Conservation (phyloP, 2,888 invertebrate species). For the Cephus rjabovi region DNA sequence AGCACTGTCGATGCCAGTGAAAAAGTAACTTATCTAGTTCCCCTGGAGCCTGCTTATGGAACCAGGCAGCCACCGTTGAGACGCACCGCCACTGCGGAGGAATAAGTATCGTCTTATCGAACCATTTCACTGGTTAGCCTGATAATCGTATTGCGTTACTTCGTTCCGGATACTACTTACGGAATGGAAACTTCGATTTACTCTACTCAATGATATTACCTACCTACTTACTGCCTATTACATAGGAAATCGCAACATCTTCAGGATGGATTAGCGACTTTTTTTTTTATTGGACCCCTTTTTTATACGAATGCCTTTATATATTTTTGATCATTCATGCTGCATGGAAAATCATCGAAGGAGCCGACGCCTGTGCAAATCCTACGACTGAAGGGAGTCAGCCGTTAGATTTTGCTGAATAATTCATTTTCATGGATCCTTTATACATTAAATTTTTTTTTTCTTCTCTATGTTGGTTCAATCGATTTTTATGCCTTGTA, state of each 20-base stretch:
- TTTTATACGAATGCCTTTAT: background rate
- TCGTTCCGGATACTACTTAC: background rate
- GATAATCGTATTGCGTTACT: background rate
- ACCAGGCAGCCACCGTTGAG: slow-evolving; percentile 41
- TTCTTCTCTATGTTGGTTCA: background rate
- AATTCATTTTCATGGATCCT: background rate
- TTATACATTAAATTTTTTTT: background rate
- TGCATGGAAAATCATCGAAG: background rate
- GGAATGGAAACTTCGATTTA: background rate
- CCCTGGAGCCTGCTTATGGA: slow-evolving; percentile 54
- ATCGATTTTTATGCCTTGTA: background rate
- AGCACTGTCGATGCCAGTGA: slow-evolving; percentile 41
- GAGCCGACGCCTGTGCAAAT: background rate
- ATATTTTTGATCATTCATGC: background rate
- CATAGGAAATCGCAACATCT: background rate
- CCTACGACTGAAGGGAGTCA: background rate
- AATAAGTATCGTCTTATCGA: slow-evolving; percentile 18
- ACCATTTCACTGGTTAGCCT: slow-evolving; percentile 1
- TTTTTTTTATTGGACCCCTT: background rate
- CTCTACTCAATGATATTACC: background rate
- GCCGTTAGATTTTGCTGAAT: background rate
- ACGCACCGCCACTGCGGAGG: slow-evolving; percentile 28
- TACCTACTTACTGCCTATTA: background rate
- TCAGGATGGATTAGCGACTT: background rate
- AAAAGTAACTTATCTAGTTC: slow-evolving; percentile 57